Evolutionary conservation across 2,113 vertebrate species (phyloP), one percentile per base, ranked within the genome.

Genomic region (Equus quagga): DNA sequence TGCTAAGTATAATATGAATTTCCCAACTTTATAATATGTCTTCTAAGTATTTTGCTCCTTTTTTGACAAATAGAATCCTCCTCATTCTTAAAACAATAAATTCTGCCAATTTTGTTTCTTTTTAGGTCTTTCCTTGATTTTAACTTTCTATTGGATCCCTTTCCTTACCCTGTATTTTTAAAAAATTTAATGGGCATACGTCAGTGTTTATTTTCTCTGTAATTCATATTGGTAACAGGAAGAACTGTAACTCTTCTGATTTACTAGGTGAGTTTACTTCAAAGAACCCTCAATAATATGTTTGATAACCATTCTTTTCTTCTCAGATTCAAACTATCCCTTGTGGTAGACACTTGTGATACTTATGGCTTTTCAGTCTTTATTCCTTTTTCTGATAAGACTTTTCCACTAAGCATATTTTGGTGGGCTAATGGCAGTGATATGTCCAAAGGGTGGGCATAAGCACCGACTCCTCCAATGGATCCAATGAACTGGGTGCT

Each of bases 11-110:
- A 82, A 82, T 84, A 41, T 73, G 65, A 86, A 78, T 83, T 93
- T 87, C 24, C 6, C 15, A 83, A 19, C 13, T 21, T 56, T 82
- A 78, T 82, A 46, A 24, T 46, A 62, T 41, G 8, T 1, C 3
- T 87, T 72, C 13, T 21, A 62, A 46, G 62, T 81, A 73, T 79
- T 97, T 36, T 41, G 8, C 14, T 41, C 1, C 13, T 82, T 69
- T 70, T 89, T 46, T 33, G 9, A 31, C 19, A 84, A 67, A 60
- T 23, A 62, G 5, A 92, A 60, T 33, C 5, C 1, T 65, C 13
- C 31, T 85, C 6, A 90, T 82, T 82, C 95, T 24, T 58, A 89
- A 81, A 95, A 82, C 18, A 91, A 60, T 49, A 70, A 62, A 51
- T 65, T 24, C 10, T 95, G 18, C 14, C 31, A 36, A 33, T 93